Evolutionary conservation across 1,140 invertebrate species (phyloP), one percentile per base, ranked within the genome.

Genomic region (Drosophila pectinifera): DNA sequence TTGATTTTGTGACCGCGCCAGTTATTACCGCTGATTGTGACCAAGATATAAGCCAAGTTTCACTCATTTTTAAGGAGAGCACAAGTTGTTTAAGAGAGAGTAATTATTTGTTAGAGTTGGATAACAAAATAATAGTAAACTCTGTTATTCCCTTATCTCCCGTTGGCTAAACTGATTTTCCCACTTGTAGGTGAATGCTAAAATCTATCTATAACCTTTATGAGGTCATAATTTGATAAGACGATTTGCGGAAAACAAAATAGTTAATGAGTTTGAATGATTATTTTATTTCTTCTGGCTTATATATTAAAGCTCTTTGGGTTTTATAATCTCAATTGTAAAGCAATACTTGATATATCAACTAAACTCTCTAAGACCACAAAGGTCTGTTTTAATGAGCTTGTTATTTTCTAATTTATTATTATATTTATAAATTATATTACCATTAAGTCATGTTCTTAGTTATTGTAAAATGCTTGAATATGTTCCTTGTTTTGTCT

Each of bases 1-100:
- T 74, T 78, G 80, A 82, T 82, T 82, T 82, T 24, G 51, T 34
- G 31, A 22, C 39, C 1, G n/a, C 5, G 0, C 16, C 20, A 31
- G 16, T 34, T 51, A 49, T 26, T 13, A 5, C 18, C 16, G 6
- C 13, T 42, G 26, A 68, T 64, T 51, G 58, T n/a, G n/a, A 36
- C 20, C 49, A 20, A 36, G 20, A 39, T 22, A 58, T 46, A 20
- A 11, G 14, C 8, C 31, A 3, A 26, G 11, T 8, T 8, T 1
- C 11, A n/a, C 2, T 3, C 3, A 10, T 14, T 22, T 31, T 54
- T 10, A 4, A 22, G 14, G n/a, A 5, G 14, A 36, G 13, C 1
- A 5, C 5, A 31, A 31, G 1, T 14, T 20, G 31, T 51, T 34
- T 2, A 16, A 34, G 39, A 42, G 4, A 42, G 10, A n/a, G n/a